Evolutionary conservation across 2,113 vertebrate species (phyloP).

Genomic region (Tauraco erythrolophus): DNA sequence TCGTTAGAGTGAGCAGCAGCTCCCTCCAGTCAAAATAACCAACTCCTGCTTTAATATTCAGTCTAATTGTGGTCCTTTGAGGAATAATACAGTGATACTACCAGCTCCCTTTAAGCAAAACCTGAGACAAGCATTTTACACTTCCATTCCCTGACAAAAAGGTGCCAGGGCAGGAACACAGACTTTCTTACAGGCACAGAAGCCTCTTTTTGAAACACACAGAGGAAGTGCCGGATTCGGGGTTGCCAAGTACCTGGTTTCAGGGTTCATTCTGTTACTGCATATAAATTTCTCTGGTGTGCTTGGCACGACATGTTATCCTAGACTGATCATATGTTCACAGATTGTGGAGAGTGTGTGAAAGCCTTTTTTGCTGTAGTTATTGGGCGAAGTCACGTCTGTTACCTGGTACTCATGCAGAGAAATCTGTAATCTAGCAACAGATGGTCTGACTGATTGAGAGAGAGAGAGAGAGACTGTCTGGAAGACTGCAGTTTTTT

Average conservation of each 20-base stretch:
- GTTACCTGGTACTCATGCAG: conserved; percentile 73
- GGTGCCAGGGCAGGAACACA: not conserved
- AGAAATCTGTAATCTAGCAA: conserved; percentile 69
- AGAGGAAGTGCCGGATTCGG: not conserved
- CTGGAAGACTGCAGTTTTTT: conserved; percentile 47
- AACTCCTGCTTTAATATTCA: not conserved
- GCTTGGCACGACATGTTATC: conserved; percentile 67
- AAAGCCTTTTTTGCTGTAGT: conserved; percentile 70
- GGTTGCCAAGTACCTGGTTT: conserved; percentile 49
- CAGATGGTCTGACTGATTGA: conserved; percentile 71
- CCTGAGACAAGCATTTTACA: not conserved
- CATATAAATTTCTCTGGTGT: conserved; percentile 46
- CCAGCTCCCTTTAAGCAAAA: not conserved
- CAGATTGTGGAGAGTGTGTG: conserved; percentile 65
- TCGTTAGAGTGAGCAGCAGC: not conserved
- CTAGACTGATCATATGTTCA: conserved; percentile 76
- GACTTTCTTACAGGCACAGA: not conserved
- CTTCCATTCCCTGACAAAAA: not conserved
- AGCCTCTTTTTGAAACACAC: not conserved
- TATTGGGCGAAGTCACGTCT: conserved; percentile 65
- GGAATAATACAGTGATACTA: not conserved
- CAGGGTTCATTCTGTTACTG: conserved; percentile 61
- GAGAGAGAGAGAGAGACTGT: conserved; percentile 57
- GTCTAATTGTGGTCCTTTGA: not conserved
- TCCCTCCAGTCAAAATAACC: not conserved